A percentile compares a stretch with the other conserved stretches of the same genome.
Conservation (phyloP, 1,140 invertebrate species). For the Euwallacea similis region DNA sequence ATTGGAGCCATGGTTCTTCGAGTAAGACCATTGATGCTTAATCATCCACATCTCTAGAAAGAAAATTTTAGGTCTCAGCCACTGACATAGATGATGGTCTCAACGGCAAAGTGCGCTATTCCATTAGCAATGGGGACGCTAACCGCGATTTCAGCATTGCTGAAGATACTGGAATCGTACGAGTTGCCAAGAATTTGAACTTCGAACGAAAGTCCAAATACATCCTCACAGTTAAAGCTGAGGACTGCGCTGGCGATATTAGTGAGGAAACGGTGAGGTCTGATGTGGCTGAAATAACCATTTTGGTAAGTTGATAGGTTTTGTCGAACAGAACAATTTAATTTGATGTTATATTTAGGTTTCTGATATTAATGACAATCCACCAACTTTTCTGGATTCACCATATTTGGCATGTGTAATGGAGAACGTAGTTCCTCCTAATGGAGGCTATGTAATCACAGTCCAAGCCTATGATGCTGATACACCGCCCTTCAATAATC, state of each 20-base stretch:
- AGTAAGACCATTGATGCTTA: conserved; percentile 2
- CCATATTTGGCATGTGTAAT: conserved; percentile 90
- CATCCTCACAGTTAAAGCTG: conserved; percentile 78
- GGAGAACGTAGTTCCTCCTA: conserved; percentile 83
- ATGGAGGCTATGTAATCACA: conserved; percentile 74
- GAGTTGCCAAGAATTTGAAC: conserved; percentile 88
- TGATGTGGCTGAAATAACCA: conserved; percentile 73
- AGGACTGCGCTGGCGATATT: conserved; percentile 78
- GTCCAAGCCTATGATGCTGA: conserved; percentile 88
- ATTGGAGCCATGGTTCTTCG: conserved; percentile 73
- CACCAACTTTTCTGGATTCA: conserved; percentile 87
- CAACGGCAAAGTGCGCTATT: conserved; percentile 87
- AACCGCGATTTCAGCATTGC: conserved; percentile 89
- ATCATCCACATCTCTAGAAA: conserved; percentile 36
- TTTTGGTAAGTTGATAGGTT: conserved; percentile 56
- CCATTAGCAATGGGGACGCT: conserved; percentile 84
- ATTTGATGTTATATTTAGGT: conserved; percentile 55
- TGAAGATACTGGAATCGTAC: conserved; percentile 82
- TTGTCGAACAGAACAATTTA: neutral
- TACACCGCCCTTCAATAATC: conserved; percentile 84
- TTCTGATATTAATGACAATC: conserved; percentile 93
- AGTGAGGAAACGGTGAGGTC: conserved; percentile 60
- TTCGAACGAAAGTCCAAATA: conserved; percentile 88
- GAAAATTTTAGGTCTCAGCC: conserved; percentile 71
- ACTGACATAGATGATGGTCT: conserved; percentile 88